Conservation (phyloP, 2,888 invertebrate genomes). For the Microctonus aethiopoides region DNA sequence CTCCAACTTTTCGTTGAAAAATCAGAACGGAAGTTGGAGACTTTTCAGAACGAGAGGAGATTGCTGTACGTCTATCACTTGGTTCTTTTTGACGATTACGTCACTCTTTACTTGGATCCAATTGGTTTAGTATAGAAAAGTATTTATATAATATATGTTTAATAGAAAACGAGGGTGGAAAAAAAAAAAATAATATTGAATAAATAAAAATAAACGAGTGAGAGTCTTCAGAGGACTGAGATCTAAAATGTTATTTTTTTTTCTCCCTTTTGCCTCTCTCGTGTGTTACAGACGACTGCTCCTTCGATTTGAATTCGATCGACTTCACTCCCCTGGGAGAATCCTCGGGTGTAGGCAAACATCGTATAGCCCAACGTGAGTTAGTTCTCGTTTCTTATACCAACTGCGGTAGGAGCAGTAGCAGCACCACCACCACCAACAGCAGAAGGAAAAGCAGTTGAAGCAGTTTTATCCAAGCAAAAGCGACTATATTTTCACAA, state of each 20-base stretch:
- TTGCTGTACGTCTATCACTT: neutral
- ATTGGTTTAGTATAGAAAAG: neutral
- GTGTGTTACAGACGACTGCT: constrained; percentile 24
- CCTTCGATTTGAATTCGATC: constrained; percentile 34
- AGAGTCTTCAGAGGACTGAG: neutral
- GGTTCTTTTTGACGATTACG: neutral
- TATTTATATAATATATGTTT: neutral
- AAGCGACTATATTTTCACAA: constrained; percentile 4
- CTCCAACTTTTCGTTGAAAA: constrained; percentile 21
- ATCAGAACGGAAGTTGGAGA: constrained; percentile 28
- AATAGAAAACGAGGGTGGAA: neutral
- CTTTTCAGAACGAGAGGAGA: neutral
- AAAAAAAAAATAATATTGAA: neutral
- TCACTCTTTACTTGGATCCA: neutral
- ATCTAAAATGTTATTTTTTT: neutral
- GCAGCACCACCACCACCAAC: too few species aligned
- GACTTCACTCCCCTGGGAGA: constrained; percentile 25
- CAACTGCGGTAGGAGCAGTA: constrained; percentile 7
- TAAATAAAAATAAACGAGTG: neutral
- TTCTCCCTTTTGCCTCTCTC: constrained; percentile 3
- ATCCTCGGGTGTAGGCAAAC: constrained; percentile 30
- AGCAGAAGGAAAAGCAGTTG: too few species aligned
- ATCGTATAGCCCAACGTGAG: constrained; percentile 14
- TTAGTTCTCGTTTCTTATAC: neutral
- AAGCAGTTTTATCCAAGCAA: constrained; percentile 10